These are phyloP conservation scores for Rhagoletis zephyria DNA, from an alignment of 1,140 invertebrate genomes.

Conservation along the genomic window DNA sequence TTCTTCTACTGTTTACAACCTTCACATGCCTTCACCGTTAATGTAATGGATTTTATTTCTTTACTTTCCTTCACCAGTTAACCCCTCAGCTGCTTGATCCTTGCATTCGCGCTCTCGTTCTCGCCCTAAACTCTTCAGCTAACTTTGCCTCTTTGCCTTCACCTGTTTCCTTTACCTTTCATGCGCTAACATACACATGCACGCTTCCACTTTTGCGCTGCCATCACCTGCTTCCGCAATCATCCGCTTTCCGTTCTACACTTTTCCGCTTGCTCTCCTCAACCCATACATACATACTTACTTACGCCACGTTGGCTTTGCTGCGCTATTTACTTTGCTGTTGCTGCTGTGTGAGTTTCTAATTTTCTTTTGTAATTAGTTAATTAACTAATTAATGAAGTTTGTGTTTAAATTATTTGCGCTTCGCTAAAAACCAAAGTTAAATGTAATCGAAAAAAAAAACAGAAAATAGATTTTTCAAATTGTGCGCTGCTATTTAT, in stretches of 20 bases:
- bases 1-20: no score
- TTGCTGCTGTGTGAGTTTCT: slow-evolving; percentile 35
- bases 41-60: not conserved
- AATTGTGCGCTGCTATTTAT: slow-evolving; percentile 16
- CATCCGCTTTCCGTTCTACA: not conserved
- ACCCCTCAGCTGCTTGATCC: not conserved
- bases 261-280: not conserved
- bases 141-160: not conserved
- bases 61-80: not conserved
- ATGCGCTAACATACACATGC: not conserved
- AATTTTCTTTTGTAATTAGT: slow-evolving; percentile 48
- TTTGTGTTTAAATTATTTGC: slow-evolving; percentile 39
- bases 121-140: not conserved
- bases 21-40: not conserved
- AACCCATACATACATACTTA: not conserved
- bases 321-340: slow-evolving; percentile 4
- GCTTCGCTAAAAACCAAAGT: not conserved
- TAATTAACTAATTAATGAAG: slow-evolving; percentile 49
- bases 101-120: not conserved
- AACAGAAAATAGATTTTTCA: not conserved
- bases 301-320: not conserved
- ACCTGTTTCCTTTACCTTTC: slow-evolving; percentile 17
- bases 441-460: not conserved
- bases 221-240: not conserved
- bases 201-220: not conserved